A percentile compares a stretch with the other conserved stretches of the same genome.
These are phyloP conservation scores for Temnothorax ravouxi DNA, from an alignment of 2,888 invertebrate species.

Conservation along the genomic window DNA sequence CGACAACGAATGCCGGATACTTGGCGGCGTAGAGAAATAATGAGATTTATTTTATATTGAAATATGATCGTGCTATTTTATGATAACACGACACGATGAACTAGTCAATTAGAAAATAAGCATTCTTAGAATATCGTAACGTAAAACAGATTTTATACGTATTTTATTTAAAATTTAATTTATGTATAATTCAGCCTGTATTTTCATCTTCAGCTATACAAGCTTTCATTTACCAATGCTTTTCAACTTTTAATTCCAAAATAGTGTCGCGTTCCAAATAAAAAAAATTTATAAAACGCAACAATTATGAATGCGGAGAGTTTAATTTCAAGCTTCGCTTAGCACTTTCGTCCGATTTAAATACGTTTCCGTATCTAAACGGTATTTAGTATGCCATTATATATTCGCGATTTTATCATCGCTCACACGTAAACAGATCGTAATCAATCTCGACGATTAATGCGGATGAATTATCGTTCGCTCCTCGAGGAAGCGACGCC, in stretches of 20 bases:
- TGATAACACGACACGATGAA: neutral
- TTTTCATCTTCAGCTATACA: neutral
- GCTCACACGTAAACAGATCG: neutral
- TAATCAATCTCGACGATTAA: slow-evolving; percentile 33
- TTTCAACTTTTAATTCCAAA: neutral
- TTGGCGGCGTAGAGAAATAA: slow-evolving; percentile 42
- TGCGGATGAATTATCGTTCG: slow-evolving; percentile 33
- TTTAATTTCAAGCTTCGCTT: neutral
- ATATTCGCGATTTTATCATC: neutral
- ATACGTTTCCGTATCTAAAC: neutral
- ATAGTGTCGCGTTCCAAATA: neutral
- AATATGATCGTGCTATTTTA: slow-evolving; percentile 23
- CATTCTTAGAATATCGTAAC: neutral
- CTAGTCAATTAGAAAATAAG: neutral
- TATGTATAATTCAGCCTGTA: neutral
- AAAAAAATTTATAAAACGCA: neutral
- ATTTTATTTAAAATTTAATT: slow-evolving; percentile 18
- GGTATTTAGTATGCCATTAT: neutral
- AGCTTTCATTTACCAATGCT: neutral
- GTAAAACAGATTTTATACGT: neutral
- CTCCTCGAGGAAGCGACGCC: slow-evolving; percentile 42
- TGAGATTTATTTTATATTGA: slow-evolving; percentile 50
- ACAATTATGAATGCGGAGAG: neutral
- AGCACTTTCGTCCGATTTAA: neutral
- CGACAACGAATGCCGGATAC: slow-evolving; percentile 37